Base-by-base conservation (phyloP, 2,797 vertebrate genomes). In the Cuniculus paca region DNA sequence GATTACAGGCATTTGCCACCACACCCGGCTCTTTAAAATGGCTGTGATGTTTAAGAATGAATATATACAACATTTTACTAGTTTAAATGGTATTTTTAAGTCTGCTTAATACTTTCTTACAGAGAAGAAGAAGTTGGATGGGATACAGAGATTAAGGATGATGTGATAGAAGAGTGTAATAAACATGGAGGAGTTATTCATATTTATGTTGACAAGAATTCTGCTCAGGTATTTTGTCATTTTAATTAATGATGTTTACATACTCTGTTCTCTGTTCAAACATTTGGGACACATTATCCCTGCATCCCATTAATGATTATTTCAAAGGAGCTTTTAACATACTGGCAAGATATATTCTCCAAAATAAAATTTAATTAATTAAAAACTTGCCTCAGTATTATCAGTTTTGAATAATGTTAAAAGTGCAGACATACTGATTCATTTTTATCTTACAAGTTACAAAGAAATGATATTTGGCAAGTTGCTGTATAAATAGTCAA, bases 131-230 rank as follows among this genome's bases (percentile, higher is more conserved):
- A 99, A 97, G 99, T 98, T 89, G 99, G 99, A 60, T 99, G 99
- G 99, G 99, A 99, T 97, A 97, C 99, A 91, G 99, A 99, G 97
- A 99, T 99, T 97, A 99, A 99, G 97, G 99, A 99, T 97, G 99
- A 99, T 98, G 99, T 99, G 58, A 99, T 99, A 91, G 99, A 99
- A 98, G 99, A 99, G 98, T 99, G 99, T 98, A 99, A 99, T 98
- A 99, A 99, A 98, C 99, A 99, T 1, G 99, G 99, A 94, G 99
- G 99, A 95, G 99, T 99, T 42, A 99, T 99, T 95, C 99, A 99
- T 98, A 99, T 99, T 98, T 99, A 99, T 14, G 99, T 99, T 50
- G 99, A 99, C 98, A 99, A 99, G 98, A 99, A 99, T 98, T 99
- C 99, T 68, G 97, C 99, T 96, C 99, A 99, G 99, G 99, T 99